Conservation (phyloP, 2,888 invertebrate species). For the Charanyca ferruginea region DNA sequence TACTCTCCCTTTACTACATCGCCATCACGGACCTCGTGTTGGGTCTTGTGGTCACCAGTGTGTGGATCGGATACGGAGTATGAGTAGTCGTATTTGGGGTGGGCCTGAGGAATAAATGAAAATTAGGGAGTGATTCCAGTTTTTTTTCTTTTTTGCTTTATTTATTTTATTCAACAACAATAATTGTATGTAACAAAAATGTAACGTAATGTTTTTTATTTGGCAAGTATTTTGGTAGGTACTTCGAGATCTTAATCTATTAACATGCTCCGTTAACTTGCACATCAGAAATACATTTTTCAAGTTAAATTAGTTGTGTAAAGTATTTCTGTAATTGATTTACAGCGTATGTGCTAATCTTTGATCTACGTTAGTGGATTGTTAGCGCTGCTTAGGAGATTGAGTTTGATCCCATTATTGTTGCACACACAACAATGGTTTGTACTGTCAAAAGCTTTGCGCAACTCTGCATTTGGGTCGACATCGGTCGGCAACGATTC, state of each 20-base stretch:
- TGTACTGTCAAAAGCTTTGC: conserved; percentile 73
- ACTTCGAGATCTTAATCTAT: conserved; percentile 40
- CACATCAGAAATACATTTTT: conserved; percentile 38
- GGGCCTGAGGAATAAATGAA: conserved; percentile 75
- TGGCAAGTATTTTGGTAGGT: conserved; percentile 24
- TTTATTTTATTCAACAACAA: no score
- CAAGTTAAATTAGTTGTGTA: conserved; percentile 37
- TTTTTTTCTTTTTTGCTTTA: no score
- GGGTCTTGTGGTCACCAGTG: conserved; percentile 89
- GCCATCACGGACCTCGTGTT: conserved; percentile 87
- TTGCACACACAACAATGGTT: conserved; percentile 53
- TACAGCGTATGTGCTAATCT: conserved; percentile 24
- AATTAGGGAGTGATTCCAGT: neutral
- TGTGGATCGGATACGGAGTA: conserved; percentile 89
- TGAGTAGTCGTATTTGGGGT: conserved; percentile 89
- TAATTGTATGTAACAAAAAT: conserved; percentile 14
- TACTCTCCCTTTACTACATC: conserved; percentile 89
- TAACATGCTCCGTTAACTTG: conserved; percentile 29
- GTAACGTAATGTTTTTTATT: conserved; percentile 42
- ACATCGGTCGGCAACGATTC: conserved; percentile 68
- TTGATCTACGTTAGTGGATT: conserved; percentile 30
- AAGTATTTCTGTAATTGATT: conserved; percentile 41
- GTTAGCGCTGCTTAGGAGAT: conserved; percentile 34
- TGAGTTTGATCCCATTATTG: conserved; percentile 50
- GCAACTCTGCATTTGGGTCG: conserved; percentile 76